phyloP scores from a whole-genome alignment of 2,888 invertebrate genomes.

The Cryptocephalus moraei region DNA sequence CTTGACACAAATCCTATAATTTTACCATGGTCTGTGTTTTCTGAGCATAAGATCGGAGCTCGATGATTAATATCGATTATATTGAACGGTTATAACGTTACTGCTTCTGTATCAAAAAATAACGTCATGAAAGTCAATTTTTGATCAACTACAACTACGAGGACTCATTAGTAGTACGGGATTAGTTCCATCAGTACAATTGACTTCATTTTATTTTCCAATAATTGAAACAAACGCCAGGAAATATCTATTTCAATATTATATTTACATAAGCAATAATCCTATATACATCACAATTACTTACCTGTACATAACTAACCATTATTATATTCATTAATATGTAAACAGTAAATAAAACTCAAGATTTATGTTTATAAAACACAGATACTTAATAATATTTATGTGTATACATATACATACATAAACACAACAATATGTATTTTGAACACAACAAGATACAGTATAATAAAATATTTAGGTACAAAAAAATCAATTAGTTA shows the following conservation, averaged over 20 bases:
- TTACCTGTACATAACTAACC: slow-evolving; percentile 39
- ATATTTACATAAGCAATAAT: slow-evolving; percentile 10
- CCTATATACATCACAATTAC: slow-evolving; percentile 18
- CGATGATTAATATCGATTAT: no score
- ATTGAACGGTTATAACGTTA: no score
- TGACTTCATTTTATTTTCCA: no score
- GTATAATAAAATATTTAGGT: slow-evolving; percentile 26
- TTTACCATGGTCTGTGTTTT: no score
- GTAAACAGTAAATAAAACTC: slow-evolving; percentile 8
- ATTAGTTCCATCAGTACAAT: no score
- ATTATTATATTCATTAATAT: slow-evolving; percentile 15
- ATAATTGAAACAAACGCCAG: background rate
- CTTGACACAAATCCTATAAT: no score
- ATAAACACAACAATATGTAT: slow-evolving; percentile 41
- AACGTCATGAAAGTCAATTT: no score
- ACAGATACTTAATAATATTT: slow-evolving; percentile 36
- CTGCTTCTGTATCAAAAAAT: no score
- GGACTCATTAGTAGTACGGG: no score
- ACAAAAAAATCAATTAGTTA: slow-evolving; percentile 18
- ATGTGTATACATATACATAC: slow-evolving; percentile 39
- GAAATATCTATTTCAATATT: background rate
- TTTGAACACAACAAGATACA: slow-evolving; percentile 39
- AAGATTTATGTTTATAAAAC: slow-evolving; percentile 36
- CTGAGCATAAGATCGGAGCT: no score
- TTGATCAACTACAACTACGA: no score